Evolutionary conservation across 2,113 vertebrate genomes (phyloP).

Genomic region (Aegithalos caudatus): DNA sequence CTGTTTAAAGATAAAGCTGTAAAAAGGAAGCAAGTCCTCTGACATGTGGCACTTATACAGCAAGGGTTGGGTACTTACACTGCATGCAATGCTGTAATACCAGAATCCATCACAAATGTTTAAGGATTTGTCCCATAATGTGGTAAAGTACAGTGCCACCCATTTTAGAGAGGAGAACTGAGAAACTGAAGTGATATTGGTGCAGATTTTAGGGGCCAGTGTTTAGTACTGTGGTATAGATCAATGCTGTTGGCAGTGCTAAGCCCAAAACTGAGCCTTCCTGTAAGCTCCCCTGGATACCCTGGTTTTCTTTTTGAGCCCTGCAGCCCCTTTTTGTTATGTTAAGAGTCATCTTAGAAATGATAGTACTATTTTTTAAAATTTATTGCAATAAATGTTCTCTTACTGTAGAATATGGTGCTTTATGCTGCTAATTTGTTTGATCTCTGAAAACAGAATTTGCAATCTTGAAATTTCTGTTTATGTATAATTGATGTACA

Average conservation of each 20-base stretch:
- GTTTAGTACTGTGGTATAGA: rapidly evolving
- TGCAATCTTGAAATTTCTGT: background rate
- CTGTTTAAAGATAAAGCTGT: background rate
- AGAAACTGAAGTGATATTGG: background rate
- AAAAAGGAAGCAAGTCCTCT: background rate
- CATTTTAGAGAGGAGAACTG: background rate
- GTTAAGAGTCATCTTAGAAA: background rate
- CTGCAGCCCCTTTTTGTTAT: background rate
- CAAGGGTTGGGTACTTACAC: background rate
- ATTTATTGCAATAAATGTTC: background rate
- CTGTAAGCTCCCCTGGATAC: background rate
- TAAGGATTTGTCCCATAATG: background rate
- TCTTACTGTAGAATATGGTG: background rate
- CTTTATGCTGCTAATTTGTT: background rate
- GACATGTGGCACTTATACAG: background rate
- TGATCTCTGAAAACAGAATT: background rate
- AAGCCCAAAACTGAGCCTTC: background rate
- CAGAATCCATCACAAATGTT: background rate
- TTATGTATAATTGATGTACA: background rate
- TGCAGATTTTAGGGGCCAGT: background rate
- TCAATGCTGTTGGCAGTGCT: background rate
- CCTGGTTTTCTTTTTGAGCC: background rate
- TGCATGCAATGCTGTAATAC: rapidly evolving
- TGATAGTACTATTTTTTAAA: rapidly evolving
- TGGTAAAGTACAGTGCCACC: rapidly evolving